Conservation (phyloP, 2,113 vertebrate genomes). For the Notothenia rossii region DNA sequence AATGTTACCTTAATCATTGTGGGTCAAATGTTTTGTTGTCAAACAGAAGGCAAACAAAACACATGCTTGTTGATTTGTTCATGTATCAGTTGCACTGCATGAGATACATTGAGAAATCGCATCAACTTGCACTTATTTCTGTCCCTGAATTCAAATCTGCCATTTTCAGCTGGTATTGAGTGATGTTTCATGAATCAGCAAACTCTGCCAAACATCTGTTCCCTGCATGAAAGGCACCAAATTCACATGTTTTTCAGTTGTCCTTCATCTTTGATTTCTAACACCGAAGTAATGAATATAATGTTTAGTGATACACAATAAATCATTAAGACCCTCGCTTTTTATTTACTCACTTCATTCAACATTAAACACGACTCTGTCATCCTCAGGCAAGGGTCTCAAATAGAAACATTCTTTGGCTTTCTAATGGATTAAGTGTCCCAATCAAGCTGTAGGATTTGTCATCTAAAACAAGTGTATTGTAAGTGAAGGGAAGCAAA, state of each 20-base stretch:
- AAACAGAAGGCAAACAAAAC: too few species aligned
- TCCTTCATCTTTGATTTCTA: background rate
- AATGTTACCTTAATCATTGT: too few species aligned
- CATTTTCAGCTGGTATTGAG: background rate
- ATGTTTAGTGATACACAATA: too few species aligned
- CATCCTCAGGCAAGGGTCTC: too few species aligned
- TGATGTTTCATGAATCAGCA: background rate
- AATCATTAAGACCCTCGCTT: background rate
- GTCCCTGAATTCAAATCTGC: background rate
- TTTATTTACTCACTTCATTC: background rate
- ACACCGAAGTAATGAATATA: background rate
- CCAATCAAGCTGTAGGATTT: background rate
- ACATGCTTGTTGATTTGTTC: background rate
- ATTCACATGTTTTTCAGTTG: background rate
- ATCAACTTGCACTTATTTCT: background rate
- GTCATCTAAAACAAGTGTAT: background rate
- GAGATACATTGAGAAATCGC: background rate
- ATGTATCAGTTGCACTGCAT: background rate
- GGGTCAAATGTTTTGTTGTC: too few species aligned
- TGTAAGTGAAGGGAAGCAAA: background rate
- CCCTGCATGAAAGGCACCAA: background rate
- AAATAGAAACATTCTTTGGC: background rate
- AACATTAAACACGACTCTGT: background rate
- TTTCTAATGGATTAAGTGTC: background rate
- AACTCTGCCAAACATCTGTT: background rate